phyloP scores from a whole-genome alignment of 2,888 invertebrate species.

The Epiblema foenella region DNA sequence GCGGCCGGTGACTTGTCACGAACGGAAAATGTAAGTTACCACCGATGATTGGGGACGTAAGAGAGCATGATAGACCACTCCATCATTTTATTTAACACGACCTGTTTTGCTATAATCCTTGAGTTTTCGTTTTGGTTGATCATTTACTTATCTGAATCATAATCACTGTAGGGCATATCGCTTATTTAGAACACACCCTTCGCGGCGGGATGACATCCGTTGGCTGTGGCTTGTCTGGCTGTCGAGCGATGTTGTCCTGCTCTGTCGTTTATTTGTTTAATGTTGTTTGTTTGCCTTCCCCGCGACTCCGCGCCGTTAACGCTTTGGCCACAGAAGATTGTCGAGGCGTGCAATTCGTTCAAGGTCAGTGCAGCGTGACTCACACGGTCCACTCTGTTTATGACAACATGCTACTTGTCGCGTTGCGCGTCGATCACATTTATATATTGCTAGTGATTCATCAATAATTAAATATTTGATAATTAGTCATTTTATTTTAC shows the following conservation, averaged over 20 bases:
- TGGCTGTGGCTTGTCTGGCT: slow-evolving; percentile 7
- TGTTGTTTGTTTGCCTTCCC: slow-evolving; percentile 75
- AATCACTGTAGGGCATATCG: slow-evolving; percentile 30
- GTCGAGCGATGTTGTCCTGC: slow-evolving; percentile 48
- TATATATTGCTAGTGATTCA: background rate
- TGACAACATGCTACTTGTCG: slow-evolving; percentile 48
- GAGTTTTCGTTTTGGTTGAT: slow-evolving; percentile 34
- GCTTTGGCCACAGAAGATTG: slow-evolving; percentile 91
- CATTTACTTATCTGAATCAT: slow-evolving; percentile 22
- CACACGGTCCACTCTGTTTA: slow-evolving; percentile 52
- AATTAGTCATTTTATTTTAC: background rate
- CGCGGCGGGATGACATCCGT: slow-evolving; percentile 4
- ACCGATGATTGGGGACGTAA: slow-evolving; percentile 59
- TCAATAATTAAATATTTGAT: background rate
- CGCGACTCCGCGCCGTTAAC: slow-evolving; percentile 67
- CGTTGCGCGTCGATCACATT: background rate
- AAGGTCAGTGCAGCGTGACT: slow-evolving; percentile 87
- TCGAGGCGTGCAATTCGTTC: slow-evolving; percentile 97
- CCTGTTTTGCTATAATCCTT: slow-evolving; percentile 46
- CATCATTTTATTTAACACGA: slow-evolving; percentile 50
- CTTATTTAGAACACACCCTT: slow-evolving; percentile 33
- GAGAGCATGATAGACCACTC: slow-evolving; percentile 65
- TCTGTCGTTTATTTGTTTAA: slow-evolving; percentile 62
- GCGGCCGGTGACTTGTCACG: slow-evolving; percentile 64
- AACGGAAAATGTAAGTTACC: slow-evolving; percentile 75